These are phyloP conservation scores for Drosophila pegasa DNA, from an alignment of 2,888 invertebrate genomes.

Conservation along the genomic window DNA sequence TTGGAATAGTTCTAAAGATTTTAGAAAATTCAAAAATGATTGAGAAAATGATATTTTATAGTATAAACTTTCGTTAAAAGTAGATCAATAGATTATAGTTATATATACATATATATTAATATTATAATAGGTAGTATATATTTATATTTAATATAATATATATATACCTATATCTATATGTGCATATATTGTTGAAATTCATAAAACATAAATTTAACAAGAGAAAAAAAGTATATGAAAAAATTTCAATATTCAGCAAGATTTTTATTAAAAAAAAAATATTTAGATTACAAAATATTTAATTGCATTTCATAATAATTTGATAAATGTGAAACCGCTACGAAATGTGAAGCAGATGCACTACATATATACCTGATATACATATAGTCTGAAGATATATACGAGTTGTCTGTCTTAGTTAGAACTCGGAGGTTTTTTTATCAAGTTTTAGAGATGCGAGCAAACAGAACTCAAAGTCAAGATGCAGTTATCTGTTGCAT, in stretches of 20 bases:
- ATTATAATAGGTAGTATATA: too few relatives aligned
- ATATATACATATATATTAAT: too few relatives aligned
- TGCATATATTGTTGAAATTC: not conserved
- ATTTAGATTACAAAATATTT: constrained; percentile 1
- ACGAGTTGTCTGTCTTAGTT: not conserved
- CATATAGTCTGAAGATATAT: not conserved
- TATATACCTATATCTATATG: not conserved
- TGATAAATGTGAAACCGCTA: not conserved
- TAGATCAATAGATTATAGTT: too few relatives aligned
- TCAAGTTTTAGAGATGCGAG: not conserved
- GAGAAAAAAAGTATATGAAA: too few relatives aligned
- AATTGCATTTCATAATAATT: constrained; percentile 12
- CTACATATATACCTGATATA: not conserved
- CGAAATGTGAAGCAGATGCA: not conserved
- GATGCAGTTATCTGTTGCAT: constrained; percentile 8
- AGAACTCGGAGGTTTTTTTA: not conserved
- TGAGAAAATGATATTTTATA: too few relatives aligned
- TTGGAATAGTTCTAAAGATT: too few relatives aligned
- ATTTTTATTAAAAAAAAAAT: not conserved
- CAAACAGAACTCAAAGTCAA: constrained; percentile 2
- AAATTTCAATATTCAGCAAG: constrained; percentile 2
- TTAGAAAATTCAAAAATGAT: too few relatives aligned
- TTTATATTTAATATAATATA: too few relatives aligned
- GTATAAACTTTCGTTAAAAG: too few relatives aligned
- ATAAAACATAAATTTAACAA: too few relatives aligned